A percentile compares a stretch with the other conserved stretches of the same genome.
These are phyloP conservation scores for Rhodophaea formosa DNA, from an alignment of 2,888 invertebrate species.

Conservation along the genomic window DNA sequence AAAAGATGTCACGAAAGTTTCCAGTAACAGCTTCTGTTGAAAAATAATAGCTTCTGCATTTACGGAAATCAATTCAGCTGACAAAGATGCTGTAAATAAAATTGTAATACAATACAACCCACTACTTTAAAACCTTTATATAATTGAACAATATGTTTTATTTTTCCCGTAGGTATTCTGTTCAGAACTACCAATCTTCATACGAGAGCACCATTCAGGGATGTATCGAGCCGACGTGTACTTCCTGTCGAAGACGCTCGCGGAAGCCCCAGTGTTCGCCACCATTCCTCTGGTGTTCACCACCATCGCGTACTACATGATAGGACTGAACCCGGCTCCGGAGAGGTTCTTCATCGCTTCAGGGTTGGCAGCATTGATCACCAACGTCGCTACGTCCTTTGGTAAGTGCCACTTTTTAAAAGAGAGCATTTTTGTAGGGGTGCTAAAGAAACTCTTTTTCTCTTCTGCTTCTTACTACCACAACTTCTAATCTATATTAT, in stretches of 20 bases:
- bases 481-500: no score
- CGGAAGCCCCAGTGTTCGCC: constrained; percentile 93
- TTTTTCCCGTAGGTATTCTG: constrained; percentile 87
- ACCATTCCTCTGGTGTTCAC: constrained; percentile 91
- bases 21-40: no score
- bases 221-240: constrained; percentile 96
- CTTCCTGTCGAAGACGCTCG: constrained; percentile 93
- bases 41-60: no score
- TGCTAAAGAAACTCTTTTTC: no score
- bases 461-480: no score
- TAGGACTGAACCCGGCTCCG: constrained; percentile 88
- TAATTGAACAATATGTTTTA: not conserved
- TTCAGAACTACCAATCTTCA: constrained; percentile 92
- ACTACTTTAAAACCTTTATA: no score
- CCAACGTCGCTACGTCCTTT: constrained; percentile 94
- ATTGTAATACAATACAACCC: no score
- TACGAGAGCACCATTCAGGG: constrained; percentile 93
- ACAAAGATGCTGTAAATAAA: not conserved
- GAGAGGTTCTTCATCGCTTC: constrained; percentile 87
- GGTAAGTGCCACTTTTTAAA: no score
- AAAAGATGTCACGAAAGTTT: no score
- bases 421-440: no score
- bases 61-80: no score
- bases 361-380: constrained; percentile 89
- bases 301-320: constrained; percentile 92